These are phyloP conservation scores for Drosophila parthenogenetica DNA, from an alignment of 2,888 invertebrate genomes.

Conservation along the genomic window DNA sequence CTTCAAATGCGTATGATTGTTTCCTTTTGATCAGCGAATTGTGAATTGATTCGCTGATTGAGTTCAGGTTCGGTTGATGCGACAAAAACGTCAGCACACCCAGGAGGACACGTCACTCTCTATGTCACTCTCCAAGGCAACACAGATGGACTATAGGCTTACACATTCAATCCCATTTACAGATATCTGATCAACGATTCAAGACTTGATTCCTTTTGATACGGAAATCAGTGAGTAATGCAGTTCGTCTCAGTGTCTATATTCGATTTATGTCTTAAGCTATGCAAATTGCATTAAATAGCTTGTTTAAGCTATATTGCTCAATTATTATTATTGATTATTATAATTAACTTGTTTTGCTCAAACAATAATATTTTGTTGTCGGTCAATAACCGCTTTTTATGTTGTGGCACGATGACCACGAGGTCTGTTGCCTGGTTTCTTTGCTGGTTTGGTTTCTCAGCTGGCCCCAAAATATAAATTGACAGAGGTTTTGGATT, in stretches of 20 bases:
- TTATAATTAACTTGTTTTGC: slow-evolving; percentile 40
- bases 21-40: slow-evolving; percentile 82
- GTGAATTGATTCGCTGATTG: slow-evolving; percentile 82
- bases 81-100: slow-evolving; percentile 70
- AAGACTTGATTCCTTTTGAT: neutral
- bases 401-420: slow-evolving; percentile 59
- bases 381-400: slow-evolving; percentile 33
- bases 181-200: slow-evolving; percentile 13
- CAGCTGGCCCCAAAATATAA: slow-evolving; percentile 26
- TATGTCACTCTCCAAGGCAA: slow-evolving; percentile 19
- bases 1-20: slow-evolving; percentile 82
- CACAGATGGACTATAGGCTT: slow-evolving; percentile 30
- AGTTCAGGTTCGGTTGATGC: slow-evolving; percentile 78
- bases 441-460: slow-evolving; percentile 60
- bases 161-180: slow-evolving; percentile 13
- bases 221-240: neutral
- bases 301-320: neutral
- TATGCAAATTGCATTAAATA: neutral
- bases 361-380: slow-evolving; percentile 4
- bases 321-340: slow-evolving; percentile 46
- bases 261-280: neutral
- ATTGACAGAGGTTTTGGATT: slow-evolving; percentile 33
- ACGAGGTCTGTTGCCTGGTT: slow-evolving; percentile 66
- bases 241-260: neutral
- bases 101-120: slow-evolving; percentile 42